These are phyloP conservation scores for Phalloptychus januarius DNA, from an alignment of 2,797 vertebrate genomes.

Conservation along the genomic window DNA sequence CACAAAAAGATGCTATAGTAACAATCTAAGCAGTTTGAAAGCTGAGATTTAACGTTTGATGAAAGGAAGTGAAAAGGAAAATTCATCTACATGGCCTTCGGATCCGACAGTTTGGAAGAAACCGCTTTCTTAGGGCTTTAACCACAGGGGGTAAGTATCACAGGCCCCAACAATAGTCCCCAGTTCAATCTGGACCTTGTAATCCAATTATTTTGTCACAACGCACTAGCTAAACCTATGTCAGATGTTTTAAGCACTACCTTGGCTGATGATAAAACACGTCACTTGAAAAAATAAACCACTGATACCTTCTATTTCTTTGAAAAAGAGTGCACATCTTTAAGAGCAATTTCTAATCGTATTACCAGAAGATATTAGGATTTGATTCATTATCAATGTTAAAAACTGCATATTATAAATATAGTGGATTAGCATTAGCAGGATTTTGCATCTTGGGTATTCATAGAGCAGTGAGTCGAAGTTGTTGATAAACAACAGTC, in stretches of 20 bases:
- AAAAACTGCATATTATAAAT: slow-evolving; percentile 65
- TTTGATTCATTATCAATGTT: slow-evolving; percentile 63
- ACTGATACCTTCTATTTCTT: slow-evolving; percentile 47
- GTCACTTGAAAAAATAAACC: slow-evolving; percentile 54
- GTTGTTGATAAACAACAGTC: slow-evolving; percentile 28
- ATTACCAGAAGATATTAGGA: slow-evolving; percentile 64
- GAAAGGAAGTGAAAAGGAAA: slow-evolving; percentile 38
- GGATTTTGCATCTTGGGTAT: slow-evolving; percentile 47
- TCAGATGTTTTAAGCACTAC: slow-evolving; percentile 68
- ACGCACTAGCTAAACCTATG: slow-evolving; percentile 65
- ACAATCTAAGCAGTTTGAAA: slow-evolving; percentile 52
- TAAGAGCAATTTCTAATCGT: slow-evolving; percentile 58
- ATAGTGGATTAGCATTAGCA: slow-evolving; percentile 60
- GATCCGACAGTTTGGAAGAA: slow-evolving; percentile 41
- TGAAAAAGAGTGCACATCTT: slow-evolving; percentile 42
- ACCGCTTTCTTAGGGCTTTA: slow-evolving; percentile 55
- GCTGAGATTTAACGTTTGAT: slow-evolving; percentile 57
- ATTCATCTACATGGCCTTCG: slow-evolving; percentile 35
- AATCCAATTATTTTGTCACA: slow-evolving; percentile 75
- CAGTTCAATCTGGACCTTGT: slow-evolving; percentile 64
- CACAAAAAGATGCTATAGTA: slow-evolving; percentile 45
- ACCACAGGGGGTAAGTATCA: slow-evolving; percentile 63
- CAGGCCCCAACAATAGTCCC: slow-evolving; percentile 49
- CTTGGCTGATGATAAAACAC: slow-evolving; percentile 71
- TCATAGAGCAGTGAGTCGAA: slow-evolving; percentile 41